Percentiles rank a stretch among this genome's conserved stretches.
Conservation (phyloP, 2,113 vertebrate genomes). For the Scortum barcoo region DNA sequence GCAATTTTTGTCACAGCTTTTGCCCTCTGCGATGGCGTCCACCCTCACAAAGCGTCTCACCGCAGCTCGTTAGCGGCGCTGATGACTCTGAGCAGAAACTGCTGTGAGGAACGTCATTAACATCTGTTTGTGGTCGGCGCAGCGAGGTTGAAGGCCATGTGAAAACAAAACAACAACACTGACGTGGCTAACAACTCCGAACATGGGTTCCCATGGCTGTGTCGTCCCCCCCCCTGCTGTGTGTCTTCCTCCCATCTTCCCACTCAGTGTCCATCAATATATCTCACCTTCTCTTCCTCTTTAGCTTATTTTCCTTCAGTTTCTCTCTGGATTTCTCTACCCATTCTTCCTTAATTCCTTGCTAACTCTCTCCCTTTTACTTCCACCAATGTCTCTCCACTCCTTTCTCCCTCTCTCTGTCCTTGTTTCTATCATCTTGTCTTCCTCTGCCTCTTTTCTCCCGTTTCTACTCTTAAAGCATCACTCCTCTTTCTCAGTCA, state of each 20-base stretch:
- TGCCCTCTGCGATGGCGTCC: slow-evolving; percentile 13
- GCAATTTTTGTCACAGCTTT: not conserved
- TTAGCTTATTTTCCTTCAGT: not conserved
- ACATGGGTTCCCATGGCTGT: slow-evolving; percentile 65
- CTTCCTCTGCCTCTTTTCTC: slow-evolving; percentile 4
- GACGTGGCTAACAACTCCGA: slow-evolving; percentile 50
- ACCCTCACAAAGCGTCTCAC: slow-evolving; percentile 24
- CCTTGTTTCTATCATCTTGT: not conserved
- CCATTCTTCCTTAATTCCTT: not conserved
- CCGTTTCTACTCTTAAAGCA: not conserved
- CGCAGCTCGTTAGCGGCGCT: slow-evolving; percentile 29
- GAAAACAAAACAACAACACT: slow-evolving; percentile 68
- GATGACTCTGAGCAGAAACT: slow-evolving; percentile 26
- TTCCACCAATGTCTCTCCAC: no score
- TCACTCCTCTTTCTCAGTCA: slow-evolving; percentile 6
- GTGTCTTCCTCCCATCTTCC: slow-evolving; percentile 29
- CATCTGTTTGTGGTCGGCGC: slow-evolving; percentile 61
- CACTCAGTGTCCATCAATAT: slow-evolving; percentile 22
- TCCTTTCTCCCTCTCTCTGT: not conserved
- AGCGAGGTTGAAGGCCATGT: slow-evolving; percentile 65
- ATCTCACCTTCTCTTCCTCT: slow-evolving; percentile 2
- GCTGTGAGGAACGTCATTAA: slow-evolving; percentile 42
- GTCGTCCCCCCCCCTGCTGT: slow-evolving; percentile 9
- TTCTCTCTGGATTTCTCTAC: not conserved
- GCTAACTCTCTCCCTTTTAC: not conserved